Evolutionary conservation across 2,888 invertebrate species (phyloP).

Genomic region (Cyclophora punctaria): DNA sequence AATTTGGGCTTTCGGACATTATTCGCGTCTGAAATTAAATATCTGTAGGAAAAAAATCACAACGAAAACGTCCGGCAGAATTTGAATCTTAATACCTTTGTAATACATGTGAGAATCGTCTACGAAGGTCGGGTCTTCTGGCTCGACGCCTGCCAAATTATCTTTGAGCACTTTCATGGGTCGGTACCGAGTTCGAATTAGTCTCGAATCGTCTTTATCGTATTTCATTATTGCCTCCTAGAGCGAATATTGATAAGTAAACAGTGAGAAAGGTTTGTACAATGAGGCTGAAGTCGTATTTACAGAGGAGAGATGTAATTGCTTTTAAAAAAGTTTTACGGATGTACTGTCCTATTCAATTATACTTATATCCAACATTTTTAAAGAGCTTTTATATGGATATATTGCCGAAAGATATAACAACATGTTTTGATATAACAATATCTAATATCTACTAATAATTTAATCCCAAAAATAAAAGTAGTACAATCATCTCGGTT

Average conservation of each 20-base stretch:
- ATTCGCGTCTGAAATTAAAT: slow-evolving; percentile 43
- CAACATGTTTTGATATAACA: too few relatives aligned
- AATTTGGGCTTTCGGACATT: slow-evolving; percentile 57
- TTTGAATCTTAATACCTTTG: slow-evolving; percentile 40
- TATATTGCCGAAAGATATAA: too few relatives aligned
- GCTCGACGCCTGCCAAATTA: slow-evolving; percentile 51
- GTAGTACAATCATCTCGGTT: too few relatives aligned
- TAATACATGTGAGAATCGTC: slow-evolving; percentile 67
- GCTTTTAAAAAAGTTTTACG: too few relatives aligned
- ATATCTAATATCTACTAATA: too few relatives aligned
- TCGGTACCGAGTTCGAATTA: slow-evolving; percentile 62
- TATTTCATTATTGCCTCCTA: slow-evolving; percentile 56
- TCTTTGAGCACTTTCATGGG: slow-evolving; percentile 68
- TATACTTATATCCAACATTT: too few relatives aligned
- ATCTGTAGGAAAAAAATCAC: slow-evolving; percentile 12
- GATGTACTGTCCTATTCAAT: too few relatives aligned
- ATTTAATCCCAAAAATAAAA: too few relatives aligned
- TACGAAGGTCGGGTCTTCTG: slow-evolving; percentile 58
- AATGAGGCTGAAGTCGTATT: slow-evolving; percentile 12
- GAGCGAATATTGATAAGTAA: slow-evolving; percentile 24
- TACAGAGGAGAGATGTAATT: not conserved
- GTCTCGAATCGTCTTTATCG: slow-evolving; percentile 57
- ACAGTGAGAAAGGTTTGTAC: slow-evolving; percentile 11
- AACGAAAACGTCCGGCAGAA: not conserved
- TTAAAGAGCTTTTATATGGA: too few relatives aligned